Base-by-base conservation (phyloP, 1,140 invertebrate genomes). In the Belonocnema kinseyi region DNA sequence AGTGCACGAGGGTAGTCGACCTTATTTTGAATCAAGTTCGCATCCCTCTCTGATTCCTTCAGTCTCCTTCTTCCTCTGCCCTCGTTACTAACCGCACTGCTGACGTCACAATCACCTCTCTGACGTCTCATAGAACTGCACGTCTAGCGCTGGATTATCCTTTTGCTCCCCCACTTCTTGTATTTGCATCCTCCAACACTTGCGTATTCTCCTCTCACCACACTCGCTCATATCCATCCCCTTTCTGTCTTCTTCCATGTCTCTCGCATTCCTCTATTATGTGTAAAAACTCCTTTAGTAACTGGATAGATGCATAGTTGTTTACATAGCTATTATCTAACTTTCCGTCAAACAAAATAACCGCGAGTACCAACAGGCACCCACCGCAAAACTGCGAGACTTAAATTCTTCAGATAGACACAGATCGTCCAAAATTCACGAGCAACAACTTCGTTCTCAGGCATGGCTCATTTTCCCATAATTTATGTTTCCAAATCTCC, bases 1-100 rank as follows among this genome's bases (percentile, higher is more conserved):
- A 73, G 77, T 80, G 78, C 80, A 77, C 76, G 72, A 81, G 80
- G 88, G 88, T 89, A 56, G 83, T 80, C 85, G 87, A 88, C 86
- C 87, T 86, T 87, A 84, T 87, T 88, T 85, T 79, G 82, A 82
- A 79, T 82, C 80, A 81, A 52, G 71, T 51, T 46, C 72, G 74
- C 76, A 70, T 66, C 80, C 82, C 74, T 76, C 74, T 19, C 73
- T 53, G 73, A 52, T 82, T 40, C 73, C 76, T 76, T 33, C 76
- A 77, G 54, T 78, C 73, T 58, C 21, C 73, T 74, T 50, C 73
- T 58, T 46, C 73, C 76, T 50, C 76, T 52, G 75, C 66, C 78
- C 79, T 81, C 75, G 83, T 79, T 81, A 83, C 83, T 83, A 82
- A 80, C 82, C 82, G 82, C 83, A 85, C 80, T 80, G 77, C 80